Evolutionary conservation across 2,797 vertebrate genomes (phyloP), one percentile per base, ranked within the genome.

Genomic region (Telmatherina bonti): DNA sequence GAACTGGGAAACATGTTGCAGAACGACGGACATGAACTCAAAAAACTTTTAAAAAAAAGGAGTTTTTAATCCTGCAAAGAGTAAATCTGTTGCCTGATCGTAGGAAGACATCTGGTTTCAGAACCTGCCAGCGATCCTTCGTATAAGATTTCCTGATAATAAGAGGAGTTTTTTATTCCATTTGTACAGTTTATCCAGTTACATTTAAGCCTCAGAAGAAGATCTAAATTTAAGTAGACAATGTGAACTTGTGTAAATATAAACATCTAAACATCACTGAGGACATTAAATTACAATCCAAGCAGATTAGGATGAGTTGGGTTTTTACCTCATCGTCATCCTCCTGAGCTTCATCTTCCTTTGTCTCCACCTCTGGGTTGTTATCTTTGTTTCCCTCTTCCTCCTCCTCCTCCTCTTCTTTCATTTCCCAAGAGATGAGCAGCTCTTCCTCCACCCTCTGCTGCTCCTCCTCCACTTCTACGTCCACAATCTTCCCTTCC

Each of bases 241-340:
- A n/a, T n/a, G n/a, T n/a, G n/a, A n/a, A n/a, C n/a, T n/a, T n/a
- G n/a, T n/a, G n/a, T n/a, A n/a, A n/a, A n/a, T n/a, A n/a, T n/a
- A n/a, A n/a, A n/a, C n/a, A n/a, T n/a, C n/a, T n/a, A 33, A 33
- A 33, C 18, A 35, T 36, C 6, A 13, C 24, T 54, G 35, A 51
- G 52, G n/a, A n/a, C n/a, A 64, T 49, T 1, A 22, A 63, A 6
- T 16, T 60, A 18, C 7, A 51, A 36, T 36, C 2, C 1, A 56
- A 53, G 7, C 4, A 41, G 68, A 66, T 36, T 5, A 8, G 47
- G 58, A n/a, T 12, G 36, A 22, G 13, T 30, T 38, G 36, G 29
- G 9, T 27, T 20, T 76, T 91, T 89, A 91, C 92, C 89, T 90
- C 52, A 6, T 76, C 13, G 8, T 26, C 22, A 35, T 67, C 72